Evolutionary conservation across 2,797 vertebrate genomes (phyloP).

Genomic region (Gymnoscopelus microlampas): DNA sequence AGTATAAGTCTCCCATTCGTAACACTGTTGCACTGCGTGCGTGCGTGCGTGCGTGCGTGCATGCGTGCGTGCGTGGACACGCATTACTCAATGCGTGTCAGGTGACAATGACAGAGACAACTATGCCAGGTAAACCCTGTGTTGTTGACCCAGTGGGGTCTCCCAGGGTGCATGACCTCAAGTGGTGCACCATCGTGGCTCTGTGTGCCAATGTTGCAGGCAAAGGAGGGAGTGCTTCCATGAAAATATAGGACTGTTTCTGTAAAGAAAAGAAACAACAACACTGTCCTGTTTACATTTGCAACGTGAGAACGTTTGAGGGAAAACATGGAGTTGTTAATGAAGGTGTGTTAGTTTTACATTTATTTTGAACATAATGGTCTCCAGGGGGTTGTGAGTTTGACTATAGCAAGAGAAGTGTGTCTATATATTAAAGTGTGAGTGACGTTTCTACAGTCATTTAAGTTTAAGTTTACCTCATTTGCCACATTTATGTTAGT

Average conservation of each 20-base stretch:
- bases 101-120: conserved; percentile 4
- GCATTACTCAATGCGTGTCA: not conserved
- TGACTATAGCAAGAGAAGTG: not conserved
- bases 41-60: not conserved
- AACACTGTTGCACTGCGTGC: conserved; percentile 19
- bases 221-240: conserved; percentile 35
- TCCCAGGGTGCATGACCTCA: conserved; percentile 55
- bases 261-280: conserved; percentile 55
- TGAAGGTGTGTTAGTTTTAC: conserved; percentile 23
- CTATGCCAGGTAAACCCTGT: conserved; percentile 57
- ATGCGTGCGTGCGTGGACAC: conserved; percentile 2
- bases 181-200: conserved; percentile 45
- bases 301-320: conserved; percentile 28
- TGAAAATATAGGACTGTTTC: conserved; percentile 59
- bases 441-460: conserved; percentile 6
- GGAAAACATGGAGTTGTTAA: conserved; percentile 21
- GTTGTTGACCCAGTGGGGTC: conserved; percentile 71
- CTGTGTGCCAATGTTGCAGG: conserved; percentile 31
- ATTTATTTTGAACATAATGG: conserved; percentile 1
- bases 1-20: conserved; percentile 36
- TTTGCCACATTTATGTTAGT: not conserved
- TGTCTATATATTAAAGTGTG: not conserved
- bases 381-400: not conserved
- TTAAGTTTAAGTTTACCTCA: not conserved
- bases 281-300: conserved; percentile 29